Evolutionary conservation across 92 coral and sea anemone genomes (phyloP).

Genomic region (Pocillopora grandis): DNA sequence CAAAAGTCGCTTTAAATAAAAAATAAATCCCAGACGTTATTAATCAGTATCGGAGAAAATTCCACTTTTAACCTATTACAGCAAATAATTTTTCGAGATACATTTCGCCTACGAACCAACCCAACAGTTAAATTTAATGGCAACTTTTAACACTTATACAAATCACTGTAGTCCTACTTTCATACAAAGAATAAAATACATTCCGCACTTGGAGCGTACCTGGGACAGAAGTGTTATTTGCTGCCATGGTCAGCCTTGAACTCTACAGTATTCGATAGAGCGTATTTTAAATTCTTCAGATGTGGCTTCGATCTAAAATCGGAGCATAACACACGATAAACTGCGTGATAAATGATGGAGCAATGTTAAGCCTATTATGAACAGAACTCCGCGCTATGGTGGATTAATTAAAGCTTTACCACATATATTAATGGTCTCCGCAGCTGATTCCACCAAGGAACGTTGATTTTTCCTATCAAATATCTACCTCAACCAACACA

Average conservation of each 20-base stretch:
- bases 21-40: too few species aligned
- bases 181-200: not conserved
- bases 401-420: constrained; percentile 5
- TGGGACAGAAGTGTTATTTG: constrained; percentile 13
- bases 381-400: not conserved
- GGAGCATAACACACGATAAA: not conserved
- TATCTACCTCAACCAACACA: constrained; percentile 15
- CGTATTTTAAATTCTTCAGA: not conserved
- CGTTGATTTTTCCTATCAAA: constrained; percentile 4
- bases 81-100: too few species aligned
- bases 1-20: too few species aligned
- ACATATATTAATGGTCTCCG: constrained; percentile 27
- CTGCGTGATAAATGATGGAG: not conserved
- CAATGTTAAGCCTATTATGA: not conserved
- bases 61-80: too few species aligned
- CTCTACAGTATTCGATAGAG: constrained; percentile 3
- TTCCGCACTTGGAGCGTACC: constrained; percentile 2
- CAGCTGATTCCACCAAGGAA: constrained; percentile 23
- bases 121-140: too few species aligned
- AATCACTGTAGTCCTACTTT: too few species aligned
- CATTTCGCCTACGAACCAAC: too few species aligned
- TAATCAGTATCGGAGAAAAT: too few species aligned
- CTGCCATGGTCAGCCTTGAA: constrained; percentile 17
- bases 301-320: constrained; percentile 12
- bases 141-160: too few species aligned